Conservation (phyloP, 2,797 vertebrate species). For the Numenius phaeopus region DNA sequence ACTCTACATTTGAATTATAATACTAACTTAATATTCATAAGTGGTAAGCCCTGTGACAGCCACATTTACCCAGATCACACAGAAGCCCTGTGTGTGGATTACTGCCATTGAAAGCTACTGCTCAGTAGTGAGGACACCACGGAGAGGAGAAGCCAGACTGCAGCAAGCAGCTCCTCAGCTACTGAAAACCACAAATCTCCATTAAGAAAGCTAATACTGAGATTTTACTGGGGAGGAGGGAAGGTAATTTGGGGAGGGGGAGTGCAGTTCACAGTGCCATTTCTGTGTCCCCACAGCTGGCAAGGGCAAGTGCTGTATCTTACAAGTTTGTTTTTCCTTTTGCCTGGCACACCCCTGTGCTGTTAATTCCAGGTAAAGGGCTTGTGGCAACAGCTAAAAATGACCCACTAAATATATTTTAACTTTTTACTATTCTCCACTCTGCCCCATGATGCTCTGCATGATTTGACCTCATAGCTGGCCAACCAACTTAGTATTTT, state of each 20-base stretch:
- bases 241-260: background rate
- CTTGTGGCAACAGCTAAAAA: background rate
- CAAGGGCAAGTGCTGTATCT: background rate
- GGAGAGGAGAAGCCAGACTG: background rate
- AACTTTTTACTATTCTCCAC: background rate
- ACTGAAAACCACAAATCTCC: background rate
- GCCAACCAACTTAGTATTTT: background rate
- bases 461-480: background rate
- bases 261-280: background rate
- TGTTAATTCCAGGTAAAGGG: background rate
- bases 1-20: background rate
- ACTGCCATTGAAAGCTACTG: background rate
- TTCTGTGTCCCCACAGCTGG: background rate
- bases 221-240: background rate
- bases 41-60: background rate
- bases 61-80: fast-evolving
- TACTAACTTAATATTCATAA: background rate
- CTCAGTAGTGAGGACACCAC: fast-evolving
- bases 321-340: background rate
- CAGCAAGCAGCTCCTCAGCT: background rate
- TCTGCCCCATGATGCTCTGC: background rate
- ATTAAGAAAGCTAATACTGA: background rate
- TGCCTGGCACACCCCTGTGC: background rate
- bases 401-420: background rate
- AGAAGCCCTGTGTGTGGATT: fast-evolving